Conservation (phyloP, 2,888 invertebrate genomes). For the Hyppa rectilinea region DNA sequence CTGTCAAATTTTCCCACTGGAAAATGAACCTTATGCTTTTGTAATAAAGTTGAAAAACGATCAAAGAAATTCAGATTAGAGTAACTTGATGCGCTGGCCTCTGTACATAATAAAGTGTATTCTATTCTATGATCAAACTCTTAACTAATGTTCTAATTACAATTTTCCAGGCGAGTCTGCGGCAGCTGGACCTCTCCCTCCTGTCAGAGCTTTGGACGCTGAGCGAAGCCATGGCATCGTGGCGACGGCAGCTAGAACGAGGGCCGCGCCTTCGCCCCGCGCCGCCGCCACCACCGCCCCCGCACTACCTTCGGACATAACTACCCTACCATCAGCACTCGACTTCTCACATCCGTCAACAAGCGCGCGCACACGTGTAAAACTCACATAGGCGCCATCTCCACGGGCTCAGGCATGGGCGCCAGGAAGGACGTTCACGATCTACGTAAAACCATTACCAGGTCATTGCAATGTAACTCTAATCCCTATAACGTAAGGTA, state of each 20-base stretch:
- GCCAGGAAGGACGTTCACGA: background rate
- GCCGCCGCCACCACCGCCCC: conserved; percentile 88
- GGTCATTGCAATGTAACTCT: background rate
- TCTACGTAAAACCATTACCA: background rate
- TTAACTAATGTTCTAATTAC: conserved; percentile 37
- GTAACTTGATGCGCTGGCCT: too few species aligned
- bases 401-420: too few species aligned
- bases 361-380: conserved; percentile 11
- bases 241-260: conserved; percentile 90
- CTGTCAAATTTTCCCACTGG: too few species aligned
- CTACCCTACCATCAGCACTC: conserved; percentile 26
- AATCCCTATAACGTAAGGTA: too few species aligned
- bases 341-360: conserved; percentile 19
- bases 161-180: conserved; percentile 94
- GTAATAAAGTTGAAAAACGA: too few species aligned
- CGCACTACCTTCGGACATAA: conserved; percentile 86
- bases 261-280: conserved; percentile 88
- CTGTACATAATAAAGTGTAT: too few species aligned
- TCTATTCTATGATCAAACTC: too few species aligned
- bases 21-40: too few species aligned
- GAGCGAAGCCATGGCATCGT: conserved; percentile 97
- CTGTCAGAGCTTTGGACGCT: conserved; percentile 97
- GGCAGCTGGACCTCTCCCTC: conserved; percentile 96
- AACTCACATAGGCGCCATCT: too few species aligned
- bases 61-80: too few species aligned